Base-by-base conservation (phyloP, 1,140 invertebrate genomes). In the Ectropis grisescens region DNA sequence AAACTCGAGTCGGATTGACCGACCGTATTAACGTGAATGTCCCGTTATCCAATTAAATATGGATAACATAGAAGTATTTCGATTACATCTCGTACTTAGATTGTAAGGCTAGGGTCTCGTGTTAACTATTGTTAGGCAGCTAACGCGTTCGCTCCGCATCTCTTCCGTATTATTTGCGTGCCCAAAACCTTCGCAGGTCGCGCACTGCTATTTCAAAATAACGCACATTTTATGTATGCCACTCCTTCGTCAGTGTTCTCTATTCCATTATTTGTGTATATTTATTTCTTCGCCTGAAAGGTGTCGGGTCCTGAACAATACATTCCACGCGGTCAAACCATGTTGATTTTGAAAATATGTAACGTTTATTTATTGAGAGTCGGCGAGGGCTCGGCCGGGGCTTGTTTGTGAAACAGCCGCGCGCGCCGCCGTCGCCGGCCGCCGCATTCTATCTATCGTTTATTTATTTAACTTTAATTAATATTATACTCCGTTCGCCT, bases 321-420 rank as follows among this genome's bases (percentile, higher is more conserved):
- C 76, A 81, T 81, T 81, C 76, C 76, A 80, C 61, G 47, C 58
- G 74, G 74, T 80, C 25, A 51, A 60, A 80, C 74, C 74, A 71
- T 62, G 62, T 76, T 76, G 67, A 61, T 64, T 76, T 70, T 61
- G 45, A 48, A 44, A 47, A 32, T 56, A 46, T 64, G 64, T 53
- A 48, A 28, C 35, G 42, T 40, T n/a, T n/a, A n/a, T n/a, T n/a
- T n/a, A n/a, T n/a, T n/a, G n/a, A n/a, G n/a, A n/a, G n/a, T n/a
- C n/a, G n/a, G n/a, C n/a, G n/a, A n/a, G n/a, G n/a, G n/a, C n/a
- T n/a, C n/a, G n/a, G n/a, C n/a, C n/a, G n/a, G n/a, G n/a, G n/a
- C n/a, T n/a, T n/a, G 65, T 75, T 69, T 71, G 42, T 54, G 55
- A 68, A 70, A 70, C 64, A 47, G 31, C 54, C 50, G 58, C 13